These are phyloP conservation scores for Parnassius orleans DNA, from an alignment of 2,888 invertebrate species.

Conservation along the genomic window DNA sequence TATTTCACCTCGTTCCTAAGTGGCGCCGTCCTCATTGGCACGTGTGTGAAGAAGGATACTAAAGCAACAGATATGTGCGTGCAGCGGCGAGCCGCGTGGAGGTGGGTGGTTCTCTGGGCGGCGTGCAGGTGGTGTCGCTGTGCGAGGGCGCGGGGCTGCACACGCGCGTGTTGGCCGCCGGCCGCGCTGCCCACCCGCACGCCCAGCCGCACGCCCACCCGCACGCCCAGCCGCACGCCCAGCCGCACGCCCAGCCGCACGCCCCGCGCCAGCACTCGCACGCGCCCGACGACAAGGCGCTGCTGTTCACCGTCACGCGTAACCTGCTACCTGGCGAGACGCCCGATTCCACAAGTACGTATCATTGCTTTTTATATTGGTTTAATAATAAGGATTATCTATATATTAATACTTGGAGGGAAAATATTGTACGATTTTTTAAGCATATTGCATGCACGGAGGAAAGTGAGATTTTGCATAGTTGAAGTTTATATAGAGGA, in stretches of 20 bases:
- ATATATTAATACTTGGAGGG: too few species aligned
- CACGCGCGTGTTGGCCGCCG: slow-evolving; percentile 92
- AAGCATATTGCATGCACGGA: too few species aligned
- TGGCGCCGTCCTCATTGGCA: too few species aligned
- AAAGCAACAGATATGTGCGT: not conserved
- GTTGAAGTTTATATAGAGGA: too few species aligned
- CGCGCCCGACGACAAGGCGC: slow-evolving; percentile 50
- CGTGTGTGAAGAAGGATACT: too few species aligned
- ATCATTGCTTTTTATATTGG: not conserved
- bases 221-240: slow-evolving; percentile 78
- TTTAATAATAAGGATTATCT: too few species aligned
- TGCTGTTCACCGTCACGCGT: slow-evolving; percentile 55
- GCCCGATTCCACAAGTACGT: slow-evolving; percentile 47
- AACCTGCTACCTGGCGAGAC: slow-evolving; percentile 38
- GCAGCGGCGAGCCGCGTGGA: slow-evolving; percentile 78
- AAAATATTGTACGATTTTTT: too few species aligned
- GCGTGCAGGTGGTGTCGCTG: slow-evolving; percentile 93
- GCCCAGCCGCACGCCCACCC: slow-evolving; percentile 77
- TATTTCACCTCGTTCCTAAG: too few species aligned
- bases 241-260: slow-evolving; percentile 69
- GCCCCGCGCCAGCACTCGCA: slow-evolving; percentile 37
- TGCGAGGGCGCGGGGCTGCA: slow-evolving; percentile 86
- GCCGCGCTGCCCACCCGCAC: slow-evolving; percentile 85
- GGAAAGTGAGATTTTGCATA: too few species aligned
- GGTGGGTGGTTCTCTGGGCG: slow-evolving; percentile 94